These are phyloP conservation scores for Cantharis rustica DNA, from an alignment of 2,888 invertebrate genomes.

Conservation along the genomic window DNA sequence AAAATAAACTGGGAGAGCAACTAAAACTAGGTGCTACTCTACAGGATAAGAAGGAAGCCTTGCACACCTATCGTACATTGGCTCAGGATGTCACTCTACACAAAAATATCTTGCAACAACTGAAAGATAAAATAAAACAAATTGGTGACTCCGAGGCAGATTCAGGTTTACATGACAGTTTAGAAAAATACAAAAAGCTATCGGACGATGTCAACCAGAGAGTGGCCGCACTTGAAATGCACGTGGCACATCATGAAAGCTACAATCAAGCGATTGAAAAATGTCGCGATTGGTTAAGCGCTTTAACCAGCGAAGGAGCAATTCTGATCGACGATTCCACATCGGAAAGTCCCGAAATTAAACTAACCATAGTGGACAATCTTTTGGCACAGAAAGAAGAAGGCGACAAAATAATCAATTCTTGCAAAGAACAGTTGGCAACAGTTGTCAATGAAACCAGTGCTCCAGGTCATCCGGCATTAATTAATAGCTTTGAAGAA, in stretches of 20 bases:
- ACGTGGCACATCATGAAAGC: constrained; percentile 80
- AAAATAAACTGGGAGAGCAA: constrained; percentile 73
- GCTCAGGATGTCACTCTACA: constrained; percentile 87
- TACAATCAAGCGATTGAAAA: constrained; percentile 83
- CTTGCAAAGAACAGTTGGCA: constrained; percentile 72
- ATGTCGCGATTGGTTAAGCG: constrained; percentile 80
- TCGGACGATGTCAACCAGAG: constrained; percentile 70
- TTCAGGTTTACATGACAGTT: constrained; percentile 73
- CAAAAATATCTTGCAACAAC: constrained; percentile 80
- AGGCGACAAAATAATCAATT: constrained; percentile 72
- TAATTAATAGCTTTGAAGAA: constrained; percentile 75
- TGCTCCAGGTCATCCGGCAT: constrained; percentile 72
- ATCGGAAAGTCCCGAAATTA: constrained; percentile 77
- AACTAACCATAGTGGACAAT: constrained; percentile 75
- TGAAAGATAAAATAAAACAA: constrained; percentile 80
- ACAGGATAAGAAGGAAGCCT: constrained; percentile 85
- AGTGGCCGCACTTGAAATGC: constrained; percentile 69
- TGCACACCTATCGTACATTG: constrained; percentile 79
- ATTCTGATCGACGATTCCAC: constrained; percentile 78
- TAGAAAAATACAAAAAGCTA: constrained; percentile 72
- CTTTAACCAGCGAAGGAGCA: constrained; percentile 77
- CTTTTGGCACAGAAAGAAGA: constrained; percentile 73
- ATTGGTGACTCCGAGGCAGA: constrained; percentile 81
- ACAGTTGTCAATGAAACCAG: constrained; percentile 79
- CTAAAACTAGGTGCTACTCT: constrained; percentile 77